These are phyloP conservation scores for Chalcosyrphus nemorum DNA, from an alignment of 2,888 invertebrate genomes.

Conservation along the genomic window DNA sequence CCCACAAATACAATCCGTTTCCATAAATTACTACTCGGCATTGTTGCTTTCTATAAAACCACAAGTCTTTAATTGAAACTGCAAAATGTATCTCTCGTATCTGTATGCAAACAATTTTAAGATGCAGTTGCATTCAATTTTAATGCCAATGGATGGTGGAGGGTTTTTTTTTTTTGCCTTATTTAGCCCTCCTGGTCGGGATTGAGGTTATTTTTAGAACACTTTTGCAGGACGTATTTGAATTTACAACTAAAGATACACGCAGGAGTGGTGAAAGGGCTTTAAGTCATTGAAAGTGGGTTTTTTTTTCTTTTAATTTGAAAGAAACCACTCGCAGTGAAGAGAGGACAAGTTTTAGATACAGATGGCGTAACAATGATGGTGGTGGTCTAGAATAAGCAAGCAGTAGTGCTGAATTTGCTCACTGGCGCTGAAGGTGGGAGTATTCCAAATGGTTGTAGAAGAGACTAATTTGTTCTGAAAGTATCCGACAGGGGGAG, in stretches of 20 bases:
- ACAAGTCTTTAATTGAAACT: slow-evolving; percentile 30
- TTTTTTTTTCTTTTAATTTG: too few species aligned
- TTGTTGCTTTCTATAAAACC: background rate
- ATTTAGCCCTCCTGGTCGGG: background rate
- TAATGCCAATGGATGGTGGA: background rate
- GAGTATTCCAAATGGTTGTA: too few species aligned
- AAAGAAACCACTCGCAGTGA: too few species aligned
- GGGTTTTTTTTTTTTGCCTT: background rate
- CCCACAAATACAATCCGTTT: slow-evolving; percentile 22
- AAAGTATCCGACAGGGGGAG: too few species aligned
- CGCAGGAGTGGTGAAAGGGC: background rate
- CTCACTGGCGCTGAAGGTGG: too few species aligned
- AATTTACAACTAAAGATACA: slow-evolving; percentile 12
- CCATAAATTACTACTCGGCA: slow-evolving; percentile 39
- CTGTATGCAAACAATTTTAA: background rate
- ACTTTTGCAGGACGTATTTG: slow-evolving; percentile 21
- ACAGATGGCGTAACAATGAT: too few species aligned
- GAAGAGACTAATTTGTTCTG: too few species aligned
- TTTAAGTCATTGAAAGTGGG: too few species aligned
- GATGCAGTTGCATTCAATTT: slow-evolving; percentile 20
- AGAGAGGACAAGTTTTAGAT: too few species aligned
- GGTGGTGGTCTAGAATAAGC: too few species aligned
- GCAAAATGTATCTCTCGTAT: slow-evolving; percentile 8
- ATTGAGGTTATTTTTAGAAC: slow-evolving; percentile 13
- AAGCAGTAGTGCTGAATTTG: too few species aligned